Evolutionary conservation across 1,140 invertebrate genomes (phyloP), one percentile per base, ranked within the genome.

Genomic region (Eubasilissa regina): DNA sequence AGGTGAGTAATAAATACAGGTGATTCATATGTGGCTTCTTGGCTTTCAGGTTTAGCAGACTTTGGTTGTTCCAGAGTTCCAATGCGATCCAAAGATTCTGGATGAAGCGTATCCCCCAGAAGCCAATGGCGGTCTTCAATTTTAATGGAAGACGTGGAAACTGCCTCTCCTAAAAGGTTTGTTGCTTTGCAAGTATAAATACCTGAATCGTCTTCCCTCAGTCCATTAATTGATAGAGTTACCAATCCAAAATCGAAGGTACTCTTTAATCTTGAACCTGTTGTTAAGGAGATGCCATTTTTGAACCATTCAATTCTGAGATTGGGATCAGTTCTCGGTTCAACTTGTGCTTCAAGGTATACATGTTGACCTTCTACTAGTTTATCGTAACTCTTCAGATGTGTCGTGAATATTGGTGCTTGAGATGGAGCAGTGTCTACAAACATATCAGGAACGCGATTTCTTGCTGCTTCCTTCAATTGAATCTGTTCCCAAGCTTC

Each of bases 241-340:
- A 98, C 97, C n/a, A 98, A 89, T 35, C 97, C 97, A 87, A 98
- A 99, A 86, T 98, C 96, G 83, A 97, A 97, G 6, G 95, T 97
- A 83, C 95, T 97, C 83, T 95, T 93, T 60, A 97, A 89, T 81
- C 97, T 91, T 11, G 96, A 92, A 84, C 95, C 96, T 70, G 94
- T 96, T 75, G 94, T 94, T 13, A 97, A 87, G 12, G 94, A 91
- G n/a, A 96, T 87, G 35, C 96, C 95, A 86, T 98, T 97, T 85
- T 97, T 97, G 86, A 95, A 97, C 97, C 97, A 97, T 86, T 97
- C 95, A 45, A 97, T 93, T 70, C 92, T 91, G 4, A 98, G 91
- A 84, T 98, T 96, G 0, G 98, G 97, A 92, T 99, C 98, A 51
- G 96, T 95, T 84, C 97, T 92, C n/a, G 98, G 98, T 85, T 98